Base-by-base conservation (phyloP, 2,797 vertebrate genomes). In the Heterohyrax brucei region DNA sequence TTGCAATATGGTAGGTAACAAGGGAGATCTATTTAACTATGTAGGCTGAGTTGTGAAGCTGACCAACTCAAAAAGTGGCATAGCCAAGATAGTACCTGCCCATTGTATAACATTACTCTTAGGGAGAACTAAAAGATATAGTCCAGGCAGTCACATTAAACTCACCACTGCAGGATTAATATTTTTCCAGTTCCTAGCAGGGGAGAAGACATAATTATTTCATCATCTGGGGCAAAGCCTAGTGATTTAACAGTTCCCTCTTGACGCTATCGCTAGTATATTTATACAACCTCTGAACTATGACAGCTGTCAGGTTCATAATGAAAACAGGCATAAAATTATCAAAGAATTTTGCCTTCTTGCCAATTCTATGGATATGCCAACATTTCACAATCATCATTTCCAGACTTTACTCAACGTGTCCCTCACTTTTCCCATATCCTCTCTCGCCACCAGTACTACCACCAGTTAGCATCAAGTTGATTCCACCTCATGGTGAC, bases 371-470 rank as follows among this genome's bases (percentile, higher is more conserved):
- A 16, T 48, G 80, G 83, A 50, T 79, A 96, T 78, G 94, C 10
- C 79, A 73, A 94, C 62, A 96, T 98, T 97, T 98, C 91, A 96
- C 83, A 97, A 96, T 44, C 64, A 28, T 18, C 94, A 33, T 72
- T 97, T 76, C 56, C 86, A 87, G 92, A 97, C 95, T 96, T 95
- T 53, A 83, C 80, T 97, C 70, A 87, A 13, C 66, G 28, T 28
- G 22, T 30, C 33, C 33, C 18, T 87, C 22, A 56, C 75, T 94
- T 95, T 82, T 50, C 30, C 83, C 80, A 80, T 76, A 66, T 77
- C 53, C 81, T 90, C 66, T 88, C 70, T 73, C 26, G 22, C 33
- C 19, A 33, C 33, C 70, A 14, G 1, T 26, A 33, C 30, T n/a
- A n/a, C 68, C 19, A 61, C 59, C 59, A 73, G 3, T 73, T 73